Conservation (phyloP, 2,113 vertebrate species). For the Pelecanus crispus region DNA sequence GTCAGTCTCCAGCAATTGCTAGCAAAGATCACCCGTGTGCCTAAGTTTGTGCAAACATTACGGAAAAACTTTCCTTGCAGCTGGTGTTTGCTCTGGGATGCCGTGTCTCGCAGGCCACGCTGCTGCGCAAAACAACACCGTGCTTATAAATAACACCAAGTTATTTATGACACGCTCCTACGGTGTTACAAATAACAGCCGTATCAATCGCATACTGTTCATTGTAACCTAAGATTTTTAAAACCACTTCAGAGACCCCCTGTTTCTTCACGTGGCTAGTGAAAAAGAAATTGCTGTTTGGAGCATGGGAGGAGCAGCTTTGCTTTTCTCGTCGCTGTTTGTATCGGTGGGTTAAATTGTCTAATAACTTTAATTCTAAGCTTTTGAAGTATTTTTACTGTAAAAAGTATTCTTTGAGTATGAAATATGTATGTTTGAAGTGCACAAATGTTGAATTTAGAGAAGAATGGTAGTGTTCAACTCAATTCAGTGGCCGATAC, state of each 20-base stretch:
- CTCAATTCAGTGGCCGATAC: neutral
- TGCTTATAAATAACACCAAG: neutral
- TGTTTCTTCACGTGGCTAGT: neutral
- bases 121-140: neutral
- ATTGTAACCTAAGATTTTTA: neutral
- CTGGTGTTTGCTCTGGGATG: neutral
- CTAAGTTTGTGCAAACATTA: neutral
- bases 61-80: fast-evolving
- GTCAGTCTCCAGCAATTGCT: neutral
- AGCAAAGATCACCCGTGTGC: fast-evolving
- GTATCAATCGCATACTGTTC: neutral
- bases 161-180: neutral
- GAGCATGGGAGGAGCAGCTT: neutral
- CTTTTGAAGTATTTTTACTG: neutral
- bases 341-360: neutral
- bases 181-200: neutral
- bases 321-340: neutral
- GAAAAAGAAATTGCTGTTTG: neutral
- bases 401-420: neutral
- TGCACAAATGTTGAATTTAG: neutral
- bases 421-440: neutral
- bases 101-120: neutral
- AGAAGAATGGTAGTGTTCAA: neutral
- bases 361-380: neutral
- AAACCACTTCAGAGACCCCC: neutral